Evolutionary conservation across 2,797 vertebrate species (phyloP).

Genomic region (Pipistrellus kuhlii): DNA sequence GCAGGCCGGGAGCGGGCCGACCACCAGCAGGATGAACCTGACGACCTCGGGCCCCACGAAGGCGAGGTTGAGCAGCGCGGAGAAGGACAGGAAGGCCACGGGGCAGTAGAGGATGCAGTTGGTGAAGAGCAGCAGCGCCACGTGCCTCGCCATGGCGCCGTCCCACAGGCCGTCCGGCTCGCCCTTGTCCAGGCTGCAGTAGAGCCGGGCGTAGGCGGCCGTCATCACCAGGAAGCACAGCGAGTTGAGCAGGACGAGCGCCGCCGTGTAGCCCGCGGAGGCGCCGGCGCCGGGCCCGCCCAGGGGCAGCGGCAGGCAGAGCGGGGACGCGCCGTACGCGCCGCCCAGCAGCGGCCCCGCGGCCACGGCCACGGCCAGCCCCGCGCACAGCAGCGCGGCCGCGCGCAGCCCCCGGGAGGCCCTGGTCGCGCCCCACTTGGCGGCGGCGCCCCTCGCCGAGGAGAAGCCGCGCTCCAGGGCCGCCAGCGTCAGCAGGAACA

Average conservation of each 20-base stretch:
- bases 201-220: conserved; percentile 92
- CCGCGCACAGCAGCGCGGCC: conserved; percentile 86
- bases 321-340: conserved; percentile 90
- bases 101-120: conserved; percentile 96
- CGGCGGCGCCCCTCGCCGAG: conserved; percentile 82
- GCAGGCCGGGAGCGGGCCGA: conserved; percentile 93
- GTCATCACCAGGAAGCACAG: conserved; percentile 95
- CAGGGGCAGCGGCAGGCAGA: conserved; percentile 93
- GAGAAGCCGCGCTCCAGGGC: conserved; percentile 92
- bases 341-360: conserved; percentile 89
- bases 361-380: conserved; percentile 89
- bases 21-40: conserved; percentile 93
- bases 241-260: conserved; percentile 93
- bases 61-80: conserved; percentile 91
- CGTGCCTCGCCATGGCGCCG: conserved; percentile 92
- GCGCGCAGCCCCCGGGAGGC: conserved; percentile 81
- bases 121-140: conserved; percentile 94
- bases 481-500: conserved; percentile 94
- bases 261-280: conserved; percentile 89
- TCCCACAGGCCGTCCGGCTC: conserved; percentile 90
- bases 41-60: conserved; percentile 92
- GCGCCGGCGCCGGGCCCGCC: conserved; percentile 85
- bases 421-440: conserved; percentile 83
- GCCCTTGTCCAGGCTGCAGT: conserved; percentile 90
- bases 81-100: conserved; percentile 94